A percentile compares a stretch with the other conserved stretches of the same genome.
phyloP scores from a whole-genome alignment of 1,140 invertebrate genomes.

The Drosophila micromelanica region DNA sequence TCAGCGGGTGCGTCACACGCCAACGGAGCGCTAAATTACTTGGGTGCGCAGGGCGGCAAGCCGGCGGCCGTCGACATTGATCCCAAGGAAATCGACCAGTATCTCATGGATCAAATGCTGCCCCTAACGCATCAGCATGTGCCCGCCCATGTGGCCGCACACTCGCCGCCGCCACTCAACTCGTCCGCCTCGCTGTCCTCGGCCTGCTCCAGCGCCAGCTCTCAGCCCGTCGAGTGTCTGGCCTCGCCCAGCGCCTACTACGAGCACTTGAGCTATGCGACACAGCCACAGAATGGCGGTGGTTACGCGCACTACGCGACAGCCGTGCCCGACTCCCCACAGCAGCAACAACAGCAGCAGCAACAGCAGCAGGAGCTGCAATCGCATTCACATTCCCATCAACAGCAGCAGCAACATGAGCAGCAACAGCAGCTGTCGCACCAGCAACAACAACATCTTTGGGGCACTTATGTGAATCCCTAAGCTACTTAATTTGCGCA shows the following conservation, averaged over 20 bases:
- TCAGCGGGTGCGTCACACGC: constrained; percentile 54
- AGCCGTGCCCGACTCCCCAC: constrained; percentile 28
- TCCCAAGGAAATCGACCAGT: constrained; percentile 84
- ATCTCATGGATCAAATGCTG: constrained; percentile 83
- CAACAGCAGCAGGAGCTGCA: constrained; percentile 53
- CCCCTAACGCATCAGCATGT: constrained; percentile 65
- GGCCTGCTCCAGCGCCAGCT: constrained; percentile 74
- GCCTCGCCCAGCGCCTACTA: constrained; percentile 55
- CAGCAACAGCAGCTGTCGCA: constrained; percentile 59
- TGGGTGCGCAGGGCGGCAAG: constrained; percentile 22
- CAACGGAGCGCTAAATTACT: constrained; percentile 81
- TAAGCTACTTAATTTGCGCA: constrained; percentile 76
- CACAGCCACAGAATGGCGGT: constrained; percentile 18
- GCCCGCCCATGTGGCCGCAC: constrained; percentile 21
- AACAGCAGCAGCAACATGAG: constrained; percentile 37
- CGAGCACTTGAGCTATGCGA: constrained; percentile 59
- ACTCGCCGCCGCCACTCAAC: constrained; percentile 67
- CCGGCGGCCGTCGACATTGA: constrained; percentile 74
- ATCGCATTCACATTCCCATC: constrained; percentile 16
- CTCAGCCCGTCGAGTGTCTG: constrained; percentile 63
- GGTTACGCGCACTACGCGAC: constrained; percentile 42
- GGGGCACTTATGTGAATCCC: constrained; percentile 83
- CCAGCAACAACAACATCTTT: constrained; percentile 74
- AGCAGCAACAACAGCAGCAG: constrained; percentile 46
- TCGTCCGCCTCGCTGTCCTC: constrained; percentile 73